A percentile compares a stretch with the other conserved stretches of the same genome.
Evolutionary conservation across 2,888 invertebrate genomes (phyloP).

Genomic region (Volucella bombylans): DNA sequence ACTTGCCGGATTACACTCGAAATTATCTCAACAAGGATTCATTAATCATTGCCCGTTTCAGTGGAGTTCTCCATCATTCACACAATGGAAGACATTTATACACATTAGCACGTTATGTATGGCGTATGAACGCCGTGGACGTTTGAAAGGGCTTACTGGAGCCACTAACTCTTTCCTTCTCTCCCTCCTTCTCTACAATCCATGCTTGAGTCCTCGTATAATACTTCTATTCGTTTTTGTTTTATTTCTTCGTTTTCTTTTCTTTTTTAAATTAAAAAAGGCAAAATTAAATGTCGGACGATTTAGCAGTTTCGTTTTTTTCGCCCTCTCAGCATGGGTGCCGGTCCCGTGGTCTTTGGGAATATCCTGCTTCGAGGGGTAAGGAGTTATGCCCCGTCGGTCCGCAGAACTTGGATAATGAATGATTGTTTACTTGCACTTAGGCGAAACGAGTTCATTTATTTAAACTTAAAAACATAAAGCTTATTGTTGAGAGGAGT

Average conservation of each 20-base stretch:
- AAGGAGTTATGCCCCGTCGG: not conserved
- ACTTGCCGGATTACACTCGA: conserved; percentile 75
- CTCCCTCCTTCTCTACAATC: not conserved
- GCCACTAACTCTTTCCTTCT: not conserved
- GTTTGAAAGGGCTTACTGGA: not conserved
- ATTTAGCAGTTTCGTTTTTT: conserved; percentile 63
- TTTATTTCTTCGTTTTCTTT: not conserved
- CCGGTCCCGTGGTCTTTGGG: not conserved
- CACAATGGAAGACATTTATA: conserved; percentile 73
- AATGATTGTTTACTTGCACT: conserved; percentile 52
- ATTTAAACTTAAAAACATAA: conserved; percentile 57
- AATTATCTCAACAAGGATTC: conserved; percentile 75
- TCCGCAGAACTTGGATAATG: conserved; percentile 42
- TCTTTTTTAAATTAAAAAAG: conserved; percentile 55
- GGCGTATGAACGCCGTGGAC: conserved; percentile 51
- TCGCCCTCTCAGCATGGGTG: not conserved
- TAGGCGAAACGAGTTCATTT: conserved; percentile 65
- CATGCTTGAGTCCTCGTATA: conserved; percentile 1
- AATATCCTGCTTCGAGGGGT: not conserved
- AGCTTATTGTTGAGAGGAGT: conserved; percentile 19
- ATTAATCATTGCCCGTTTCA: conserved; percentile 75
- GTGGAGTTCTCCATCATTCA: conserved; percentile 71
- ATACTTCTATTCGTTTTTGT: not conserved
- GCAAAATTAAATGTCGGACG: conserved; percentile 69
- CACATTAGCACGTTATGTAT: conserved; percentile 73